Percentiles rank a stretch among this genome's conserved stretches.
These are phyloP conservation scores for Narcine bancroftii DNA, from an alignment of 2,113 vertebrate genomes.

Conservation along the genomic window DNA sequence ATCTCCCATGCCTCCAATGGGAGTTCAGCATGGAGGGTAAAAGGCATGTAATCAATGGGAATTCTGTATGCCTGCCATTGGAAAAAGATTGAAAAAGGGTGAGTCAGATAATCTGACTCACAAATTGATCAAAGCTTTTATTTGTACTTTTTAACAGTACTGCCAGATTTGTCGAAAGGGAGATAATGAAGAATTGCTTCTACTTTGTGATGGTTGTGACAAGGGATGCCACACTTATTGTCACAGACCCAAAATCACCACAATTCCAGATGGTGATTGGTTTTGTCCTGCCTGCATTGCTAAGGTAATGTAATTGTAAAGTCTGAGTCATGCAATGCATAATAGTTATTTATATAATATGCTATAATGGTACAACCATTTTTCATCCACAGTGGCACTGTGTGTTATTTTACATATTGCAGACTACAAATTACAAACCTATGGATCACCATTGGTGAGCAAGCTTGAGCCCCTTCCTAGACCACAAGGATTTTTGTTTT, in stretches of 20 bases:
- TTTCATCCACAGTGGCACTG: too few species aligned
- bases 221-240: constrained; percentile 98
- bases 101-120: neutral
- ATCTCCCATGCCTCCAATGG: too few species aligned
- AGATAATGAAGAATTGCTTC: constrained; percentile 92
- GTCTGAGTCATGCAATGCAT: neutral
- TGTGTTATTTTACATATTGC: too few species aligned
- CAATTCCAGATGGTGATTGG: constrained; percentile 96
- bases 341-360: neutral
- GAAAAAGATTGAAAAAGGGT: too few species aligned
- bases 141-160: constrained; percentile 64
- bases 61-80: too few species aligned
- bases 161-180: constrained; percentile 96
- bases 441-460: too few species aligned
- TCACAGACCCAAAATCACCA: constrained; percentile 92
- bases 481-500: too few species aligned
- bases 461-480: too few species aligned
- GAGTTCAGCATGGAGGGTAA: too few species aligned
- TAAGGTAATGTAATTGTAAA: constrained; percentile 63
- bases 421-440: too few species aligned
- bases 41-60: too few species aligned
- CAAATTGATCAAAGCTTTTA: neutral
- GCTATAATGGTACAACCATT: too few species aligned
- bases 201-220: constrained; percentile 94
- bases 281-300: constrained; percentile 97